phyloP scores from a whole-genome alignment of 2,888 invertebrate genomes.

The Amblyteles armatorius region DNA sequence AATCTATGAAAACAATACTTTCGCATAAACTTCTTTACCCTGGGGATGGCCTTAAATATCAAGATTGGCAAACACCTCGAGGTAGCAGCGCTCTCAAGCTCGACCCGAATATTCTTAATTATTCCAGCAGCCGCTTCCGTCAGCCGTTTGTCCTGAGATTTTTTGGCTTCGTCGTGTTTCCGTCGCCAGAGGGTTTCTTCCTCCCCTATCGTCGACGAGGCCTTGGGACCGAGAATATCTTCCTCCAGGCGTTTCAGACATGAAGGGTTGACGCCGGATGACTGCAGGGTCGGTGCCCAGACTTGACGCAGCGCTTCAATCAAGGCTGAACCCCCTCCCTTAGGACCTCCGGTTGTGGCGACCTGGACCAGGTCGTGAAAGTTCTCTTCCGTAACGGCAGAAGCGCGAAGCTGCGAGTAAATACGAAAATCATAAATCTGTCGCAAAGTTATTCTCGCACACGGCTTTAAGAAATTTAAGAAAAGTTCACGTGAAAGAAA shows the following conservation, averaged over 20 bases:
- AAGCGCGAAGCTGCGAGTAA: slow-evolving; percentile 72
- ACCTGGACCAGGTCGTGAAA: slow-evolving; percentile 82
- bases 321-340: slow-evolving; percentile 75
- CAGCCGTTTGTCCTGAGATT: slow-evolving; percentile 75
- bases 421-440: neutral
- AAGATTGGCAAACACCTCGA: slow-evolving; percentile 74
- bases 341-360: slow-evolving; percentile 76
- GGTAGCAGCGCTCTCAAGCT: slow-evolving; percentile 79
- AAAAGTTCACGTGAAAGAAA: slow-evolving; percentile 6
- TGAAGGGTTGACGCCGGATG: slow-evolving; percentile 75
- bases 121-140: slow-evolving; percentile 75
- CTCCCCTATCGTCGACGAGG: slow-evolving; percentile 74
- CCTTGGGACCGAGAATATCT: slow-evolving; percentile 78
- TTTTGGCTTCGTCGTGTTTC: slow-evolving; percentile 73
- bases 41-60: neutral
- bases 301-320: slow-evolving; percentile 81
- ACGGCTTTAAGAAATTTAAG: neutral
- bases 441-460: neutral
- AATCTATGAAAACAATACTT: too few species aligned
- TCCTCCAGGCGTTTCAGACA: slow-evolving; percentile 79
- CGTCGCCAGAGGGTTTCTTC: slow-evolving; percentile 79
- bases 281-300: slow-evolving; percentile 80
- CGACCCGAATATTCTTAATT: slow-evolving; percentile 77
- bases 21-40: too few species aligned
- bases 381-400: slow-evolving; percentile 79